Evolutionary conservation across 2,888 invertebrate species (phyloP), one percentile per base, ranked within the genome.

Genomic region (Sinodicranocentrus sp.): DNA sequence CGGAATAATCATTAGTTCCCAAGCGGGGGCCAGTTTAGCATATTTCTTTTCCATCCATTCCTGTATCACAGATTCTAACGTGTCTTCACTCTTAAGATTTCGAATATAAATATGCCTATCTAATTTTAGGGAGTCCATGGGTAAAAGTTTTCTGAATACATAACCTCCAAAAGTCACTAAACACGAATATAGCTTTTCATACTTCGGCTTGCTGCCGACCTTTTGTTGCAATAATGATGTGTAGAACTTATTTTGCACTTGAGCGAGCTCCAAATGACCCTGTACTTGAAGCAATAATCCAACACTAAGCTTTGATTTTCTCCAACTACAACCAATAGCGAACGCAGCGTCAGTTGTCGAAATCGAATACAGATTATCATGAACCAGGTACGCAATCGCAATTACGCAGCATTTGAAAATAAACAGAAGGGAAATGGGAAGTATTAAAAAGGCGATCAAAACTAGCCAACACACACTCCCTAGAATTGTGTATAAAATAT

Each of bases 121-220:
- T 57, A 86, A 39, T 25, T 80, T 72, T 21, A 84, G 39, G 5
- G 76, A 73, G 48, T 76, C 83, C 67, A 82, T 65, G 8, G 86
- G 84, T 23, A 86, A 59, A 19, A 80, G 57, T 61, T 82, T 84
- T 57, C 84, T 76, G 33, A 86, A 86, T 3, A 86, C 86, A 33
- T 84, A 86, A 28, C 84, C 84, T 25, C 86, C 78, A 63, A 84
- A 86, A 8, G 82, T 86, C 75, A 83, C 86, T 54, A 86, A 65
- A 39, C 83, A 86, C 2, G 86, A 86, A 54, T 79, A 84, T 19
- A 86, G 52, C 59, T 84, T 84, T 39, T 86, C 86, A 84, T 86
- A 84, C 43, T 86, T 86, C 10, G 83, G 86, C 26, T 76, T 83
- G 23, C 75, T 65, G 0, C 84, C 84, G 44, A 84, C 65, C 57